Evolutionary conservation across 2,113 vertebrate genomes (phyloP).

Genomic region (Menura novaehollandiae): DNA sequence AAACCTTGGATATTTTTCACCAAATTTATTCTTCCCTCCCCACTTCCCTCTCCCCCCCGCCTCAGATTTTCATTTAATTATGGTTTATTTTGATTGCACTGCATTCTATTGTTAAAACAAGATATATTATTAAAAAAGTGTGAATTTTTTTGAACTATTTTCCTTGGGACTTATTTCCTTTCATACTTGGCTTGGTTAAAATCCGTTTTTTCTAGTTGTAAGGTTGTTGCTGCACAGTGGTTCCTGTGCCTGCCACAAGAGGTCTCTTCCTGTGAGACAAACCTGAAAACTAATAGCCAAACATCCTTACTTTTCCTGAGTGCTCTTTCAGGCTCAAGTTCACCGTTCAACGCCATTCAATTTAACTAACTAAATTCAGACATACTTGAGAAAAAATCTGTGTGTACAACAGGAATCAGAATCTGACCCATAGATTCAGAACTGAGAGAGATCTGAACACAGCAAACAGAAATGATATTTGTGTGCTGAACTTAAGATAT

Average conservation of each 20-base stretch:
- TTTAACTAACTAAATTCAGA: too few species aligned
- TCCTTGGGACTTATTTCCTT: neutral
- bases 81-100: neutral
- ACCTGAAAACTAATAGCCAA: neutral
- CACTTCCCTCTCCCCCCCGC: fast-evolving
- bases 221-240: neutral
- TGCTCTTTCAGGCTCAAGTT: neutral
- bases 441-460: neutral
- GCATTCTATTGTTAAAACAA: neutral
- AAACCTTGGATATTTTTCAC: neutral
- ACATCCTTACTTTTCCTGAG: neutral
- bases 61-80: neutral
- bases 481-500: neutral
- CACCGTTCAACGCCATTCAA: neutral
- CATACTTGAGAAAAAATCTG: neutral
- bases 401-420: neutral
- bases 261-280: neutral
- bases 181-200: neutral
- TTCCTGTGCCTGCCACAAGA: neutral
- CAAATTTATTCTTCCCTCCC: neutral
- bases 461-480: neutral
- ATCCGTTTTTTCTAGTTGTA: neutral
- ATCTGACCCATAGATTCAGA: neutral
- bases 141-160: neutral
- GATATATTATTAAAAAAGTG: neutral